These are phyloP conservation scores for Poecilia picta DNA, from an alignment of 2,797 vertebrate genomes.

Conservation along the genomic window DNA sequence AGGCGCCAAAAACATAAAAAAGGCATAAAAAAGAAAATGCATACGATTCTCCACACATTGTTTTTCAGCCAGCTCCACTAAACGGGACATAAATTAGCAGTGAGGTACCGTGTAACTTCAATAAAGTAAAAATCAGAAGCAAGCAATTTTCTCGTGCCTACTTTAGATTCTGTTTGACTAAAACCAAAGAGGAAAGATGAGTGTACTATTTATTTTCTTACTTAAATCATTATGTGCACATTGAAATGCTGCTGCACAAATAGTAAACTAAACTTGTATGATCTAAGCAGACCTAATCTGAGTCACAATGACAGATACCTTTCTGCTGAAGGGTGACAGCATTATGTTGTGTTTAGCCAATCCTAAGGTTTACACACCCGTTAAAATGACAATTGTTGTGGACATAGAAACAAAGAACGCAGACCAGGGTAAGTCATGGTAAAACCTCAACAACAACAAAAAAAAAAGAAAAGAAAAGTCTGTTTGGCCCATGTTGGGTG, in stretches of 20 bases:
- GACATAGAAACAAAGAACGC: neutral
- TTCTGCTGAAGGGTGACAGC: neutral
- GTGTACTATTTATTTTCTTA: too few relatives aligned
- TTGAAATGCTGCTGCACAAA: neutral
- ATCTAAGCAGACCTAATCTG: neutral
- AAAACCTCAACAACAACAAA: too few relatives aligned
- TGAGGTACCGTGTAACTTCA: neutral
- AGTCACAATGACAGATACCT: neutral
- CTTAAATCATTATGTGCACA: neutral
- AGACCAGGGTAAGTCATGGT: too few relatives aligned
- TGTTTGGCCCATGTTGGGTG: neutral
- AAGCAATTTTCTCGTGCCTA: neutral
- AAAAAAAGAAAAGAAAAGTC: too few relatives aligned
- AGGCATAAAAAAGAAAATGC: neutral
- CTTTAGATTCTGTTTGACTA: neutral
- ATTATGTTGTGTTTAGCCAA: neutral
- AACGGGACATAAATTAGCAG: neutral
- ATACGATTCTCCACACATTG: neutral
- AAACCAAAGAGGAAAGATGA: neutral
- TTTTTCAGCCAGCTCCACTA: neutral
- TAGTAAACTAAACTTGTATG: neutral
- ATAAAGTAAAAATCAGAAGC: neutral
- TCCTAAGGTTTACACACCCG: neutral
- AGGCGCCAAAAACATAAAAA: neutral
- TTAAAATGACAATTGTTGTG: neutral